Conservation (phyloP, 2,888 invertebrate species). For the Epicampocera succincta region DNA sequence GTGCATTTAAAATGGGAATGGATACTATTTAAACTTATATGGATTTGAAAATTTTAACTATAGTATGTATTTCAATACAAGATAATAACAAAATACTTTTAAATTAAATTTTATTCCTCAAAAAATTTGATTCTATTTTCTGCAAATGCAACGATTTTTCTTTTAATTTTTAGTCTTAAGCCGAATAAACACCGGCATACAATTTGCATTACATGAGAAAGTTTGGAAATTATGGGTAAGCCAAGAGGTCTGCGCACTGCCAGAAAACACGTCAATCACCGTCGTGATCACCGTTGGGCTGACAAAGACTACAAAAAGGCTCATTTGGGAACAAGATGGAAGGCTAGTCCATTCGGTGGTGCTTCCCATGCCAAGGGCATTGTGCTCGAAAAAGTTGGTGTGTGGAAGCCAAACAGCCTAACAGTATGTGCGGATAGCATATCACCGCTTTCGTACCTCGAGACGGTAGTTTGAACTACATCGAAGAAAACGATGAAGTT, state of each 20-base stretch:
- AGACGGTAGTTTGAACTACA: constrained; percentile 99
- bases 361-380: constrained; percentile 99
- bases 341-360: constrained; percentile 99
- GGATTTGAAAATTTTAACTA: constrained; percentile 62
- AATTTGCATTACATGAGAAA: too few relatives aligned
- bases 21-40: constrained; percentile 61
- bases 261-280: constrained; percentile 98
- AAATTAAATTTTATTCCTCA: background rate
- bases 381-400: constrained; percentile 99
- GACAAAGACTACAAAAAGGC: constrained; percentile 99
- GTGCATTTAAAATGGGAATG: constrained; percentile 48
- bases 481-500: constrained; percentile 99
- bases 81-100: background rate
- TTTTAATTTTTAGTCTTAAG: too few relatives aligned
- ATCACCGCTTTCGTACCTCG: constrained; percentile 97
- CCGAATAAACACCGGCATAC: background rate
- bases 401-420: constrained; percentile 99
- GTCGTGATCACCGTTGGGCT: constrained; percentile 99
- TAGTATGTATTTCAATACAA: constrained; percentile 32
- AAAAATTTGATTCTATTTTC: too few relatives aligned
- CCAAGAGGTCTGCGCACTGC: constrained; percentile 99
- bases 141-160: too few relatives aligned
- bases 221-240: constrained; percentile 86
- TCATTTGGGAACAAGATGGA: constrained; percentile 99
- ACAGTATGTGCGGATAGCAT: constrained; percentile 99